Evolutionary conservation across 53 echinoderm and acorn worm species (phyloP), one percentile per base, ranked within the genome.

Genomic region (Holothuria scabra): DNA sequence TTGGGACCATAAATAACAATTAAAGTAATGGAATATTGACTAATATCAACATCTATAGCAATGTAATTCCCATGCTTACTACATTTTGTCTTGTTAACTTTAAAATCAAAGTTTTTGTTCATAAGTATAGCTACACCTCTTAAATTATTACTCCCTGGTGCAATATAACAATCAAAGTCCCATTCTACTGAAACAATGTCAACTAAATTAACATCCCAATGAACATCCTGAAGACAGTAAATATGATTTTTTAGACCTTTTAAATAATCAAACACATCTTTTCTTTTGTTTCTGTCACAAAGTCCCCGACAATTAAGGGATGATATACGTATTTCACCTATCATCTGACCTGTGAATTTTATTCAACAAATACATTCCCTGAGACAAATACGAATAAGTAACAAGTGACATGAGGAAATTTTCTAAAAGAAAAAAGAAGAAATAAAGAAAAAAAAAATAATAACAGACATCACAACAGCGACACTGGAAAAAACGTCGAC

Each of bases 1-100:
- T 59, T 81, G 55, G 82, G 82, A 7, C 82, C 82, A 81, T 81
- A 81, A 35, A 81, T 81, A 30, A 16, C 25, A 30, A 81, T 12
- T 28, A 81, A 25, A 31, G 82, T 59, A 46, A 64, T 22, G n/a
- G 21, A 16, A 18, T 12, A 35, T n/a, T 60, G 29, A 33, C 35
- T 11, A 12, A 59, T 12, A 16, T 44, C 55, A 6, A 64, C 18
- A 63, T 81, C 82, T 12, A 81, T 21, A 11, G 63, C 82, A 32
- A 64, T 19, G 12, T 19, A 81, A 31, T 81, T 81, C 12, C 30
- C 63, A 28, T 21, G 10, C 29, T 18, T 35, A 29, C 60, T 46
- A 23, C 79, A 78, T 35, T 35, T 35, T 35, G 35, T 35, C 35
- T 35, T 3, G 35, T 35, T 35, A 35, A 35, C 35, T 35, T 35